phyloP scores from a whole-genome alignment of 2,113 vertebrate genomes.

The Epinephelus cyanopodus region DNA sequence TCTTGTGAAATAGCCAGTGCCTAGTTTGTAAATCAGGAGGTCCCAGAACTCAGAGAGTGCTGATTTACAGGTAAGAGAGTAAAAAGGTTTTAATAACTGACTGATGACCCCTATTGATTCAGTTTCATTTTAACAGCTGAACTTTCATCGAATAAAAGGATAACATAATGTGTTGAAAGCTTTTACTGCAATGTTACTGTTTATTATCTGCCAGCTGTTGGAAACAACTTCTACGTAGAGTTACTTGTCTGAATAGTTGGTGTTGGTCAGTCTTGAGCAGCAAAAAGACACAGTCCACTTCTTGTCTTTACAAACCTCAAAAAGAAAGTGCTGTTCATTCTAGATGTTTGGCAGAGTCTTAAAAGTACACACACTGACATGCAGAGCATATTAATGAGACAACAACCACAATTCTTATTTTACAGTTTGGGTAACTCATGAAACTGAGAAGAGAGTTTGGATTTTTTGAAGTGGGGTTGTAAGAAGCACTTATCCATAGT shows the following conservation, averaged over 20 bases:
- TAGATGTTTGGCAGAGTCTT: neutral
- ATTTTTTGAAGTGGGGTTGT: no score
- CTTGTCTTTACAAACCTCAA: neutral
- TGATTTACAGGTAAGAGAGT: neutral
- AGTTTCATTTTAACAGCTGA: neutral
- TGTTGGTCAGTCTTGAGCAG: neutral
- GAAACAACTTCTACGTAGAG: neutral
- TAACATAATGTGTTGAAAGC: no score
- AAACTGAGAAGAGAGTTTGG: no score
- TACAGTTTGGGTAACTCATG: neutral
- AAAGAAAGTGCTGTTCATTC: neutral
- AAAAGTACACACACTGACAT: neutral
- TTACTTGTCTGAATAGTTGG: neutral
- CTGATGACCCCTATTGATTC: neutral
- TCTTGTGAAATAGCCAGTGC: slow-evolving; percentile 21
- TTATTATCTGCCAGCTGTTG: no score
- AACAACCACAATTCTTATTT: neutral
- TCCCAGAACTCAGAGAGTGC: neutral
- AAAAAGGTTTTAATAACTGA: neutral
- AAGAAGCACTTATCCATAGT: no score
- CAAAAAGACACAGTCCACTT: neutral
- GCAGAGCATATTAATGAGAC: neutral
- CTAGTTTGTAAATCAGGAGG: slow-evolving; percentile 12
- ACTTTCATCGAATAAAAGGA: no score
- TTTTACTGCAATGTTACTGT: no score